A percentile compares a stretch with the other conserved stretches of the same genome.
These are phyloP conservation scores for Pristionchus maxplancki DNA, from an alignment of 2,888 invertebrate genomes.

Conservation along the genomic window DNA sequence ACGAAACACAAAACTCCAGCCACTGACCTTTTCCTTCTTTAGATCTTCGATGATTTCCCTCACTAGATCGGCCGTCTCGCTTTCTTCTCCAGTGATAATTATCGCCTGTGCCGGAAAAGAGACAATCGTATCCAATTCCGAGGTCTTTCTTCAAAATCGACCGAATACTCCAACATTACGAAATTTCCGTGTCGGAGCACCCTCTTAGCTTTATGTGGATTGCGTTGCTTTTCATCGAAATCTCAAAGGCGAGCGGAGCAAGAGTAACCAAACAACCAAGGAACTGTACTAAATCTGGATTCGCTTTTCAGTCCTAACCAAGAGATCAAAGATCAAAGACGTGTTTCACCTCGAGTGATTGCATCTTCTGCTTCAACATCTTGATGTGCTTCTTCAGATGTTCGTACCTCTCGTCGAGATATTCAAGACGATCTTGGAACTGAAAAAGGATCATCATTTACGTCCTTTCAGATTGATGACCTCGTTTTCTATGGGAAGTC, in stretches of 20 bases:
- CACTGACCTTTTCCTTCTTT: slow-evolving; percentile 44
- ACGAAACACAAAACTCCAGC: neutral
- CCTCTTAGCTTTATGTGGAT: neutral
- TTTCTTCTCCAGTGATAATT: slow-evolving; percentile 16
- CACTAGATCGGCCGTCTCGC: neutral
- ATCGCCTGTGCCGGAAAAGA: slow-evolving; percentile 48
- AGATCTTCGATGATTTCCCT: slow-evolving; percentile 40
- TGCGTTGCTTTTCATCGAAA: neutral
- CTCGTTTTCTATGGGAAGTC: too few species aligned
- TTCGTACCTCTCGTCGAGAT: slow-evolving; percentile 51
- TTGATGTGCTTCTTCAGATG: slow-evolving; percentile 52
- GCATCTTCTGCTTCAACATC: slow-evolving; percentile 45
- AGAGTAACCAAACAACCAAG: neutral
- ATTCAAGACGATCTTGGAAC: slow-evolving; percentile 53
- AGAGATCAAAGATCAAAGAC: slow-evolving; percentile 23
- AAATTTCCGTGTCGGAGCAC: neutral
- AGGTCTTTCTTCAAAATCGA: neutral
- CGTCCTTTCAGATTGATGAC: neutral
- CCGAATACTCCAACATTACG: neutral
- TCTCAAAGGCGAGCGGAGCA: neutral
- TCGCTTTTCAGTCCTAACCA: neutral
- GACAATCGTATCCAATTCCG: slow-evolving; percentile 29
- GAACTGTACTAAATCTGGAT: neutral
- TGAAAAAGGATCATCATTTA: neutral
- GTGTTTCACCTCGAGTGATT: slow-evolving; percentile 46